Percentiles rank a stretch among this genome's conserved stretches.
phyloP scores from a whole-genome alignment of 2,113 vertebrate species.

The Istiophorus platypterus region DNA sequence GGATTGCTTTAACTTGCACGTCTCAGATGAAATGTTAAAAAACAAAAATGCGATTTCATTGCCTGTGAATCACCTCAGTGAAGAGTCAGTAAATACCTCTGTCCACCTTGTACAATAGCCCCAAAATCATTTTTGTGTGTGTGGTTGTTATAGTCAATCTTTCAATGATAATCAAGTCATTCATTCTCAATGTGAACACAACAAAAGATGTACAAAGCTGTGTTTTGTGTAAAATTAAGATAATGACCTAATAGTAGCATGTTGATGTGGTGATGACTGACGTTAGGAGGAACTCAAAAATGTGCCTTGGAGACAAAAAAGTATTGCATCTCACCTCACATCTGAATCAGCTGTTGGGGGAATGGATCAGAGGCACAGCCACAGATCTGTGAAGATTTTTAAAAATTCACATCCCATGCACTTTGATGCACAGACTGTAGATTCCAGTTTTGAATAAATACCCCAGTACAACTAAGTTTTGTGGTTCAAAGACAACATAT shows the following conservation, averaged over 20 bases:
- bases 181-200: conserved; percentile 43
- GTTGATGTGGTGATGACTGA: conserved; percentile 13
- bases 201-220: conserved; percentile 23
- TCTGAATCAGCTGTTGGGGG: conserved; percentile 14
- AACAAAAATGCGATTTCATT: conserved; percentile 68
- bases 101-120: conserved; percentile 24
- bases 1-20: conserved; percentile 74
- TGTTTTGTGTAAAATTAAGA: conserved; percentile 1
- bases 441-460: conserved; percentile 30
- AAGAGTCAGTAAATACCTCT: conserved; percentile 67
- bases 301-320: conserved; percentile 77
- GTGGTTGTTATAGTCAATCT: conserved; percentile 60
- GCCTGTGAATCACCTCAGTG: conserved; percentile 51
- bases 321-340: conserved; percentile 16
- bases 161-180: not conserved
- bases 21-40: conserved; percentile 59
- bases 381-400: conserved; percentile 28
- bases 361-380: not conserved
- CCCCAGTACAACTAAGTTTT: not conserved
- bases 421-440: conserved; percentile 59
- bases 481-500: conserved; percentile 16
- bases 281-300: conserved; percentile 51
- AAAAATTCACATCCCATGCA: conserved; percentile 38
- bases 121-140: conserved; percentile 22
- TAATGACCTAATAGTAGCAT: conserved; percentile 38